Conservation (phyloP, 2,113 vertebrate species). For the Trochalopteron elliotii region DNA sequence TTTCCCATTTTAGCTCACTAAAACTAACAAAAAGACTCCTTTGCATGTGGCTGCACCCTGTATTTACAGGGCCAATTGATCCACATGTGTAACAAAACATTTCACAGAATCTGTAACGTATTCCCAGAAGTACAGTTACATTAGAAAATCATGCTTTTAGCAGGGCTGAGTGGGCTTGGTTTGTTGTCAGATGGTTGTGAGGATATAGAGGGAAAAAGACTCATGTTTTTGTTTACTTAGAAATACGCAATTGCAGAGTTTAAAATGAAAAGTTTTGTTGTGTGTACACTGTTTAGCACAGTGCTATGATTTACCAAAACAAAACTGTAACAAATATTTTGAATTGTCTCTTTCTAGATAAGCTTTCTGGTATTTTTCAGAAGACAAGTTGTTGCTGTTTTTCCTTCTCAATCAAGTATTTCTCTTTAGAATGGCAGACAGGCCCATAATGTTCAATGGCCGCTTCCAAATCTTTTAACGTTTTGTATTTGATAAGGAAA, state of each 20-base stretch:
- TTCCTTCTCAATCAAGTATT: background rate
- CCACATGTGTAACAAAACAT: background rate
- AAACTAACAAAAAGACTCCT: background rate
- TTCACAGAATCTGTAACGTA: background rate
- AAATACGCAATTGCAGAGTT: background rate
- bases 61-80: background rate
- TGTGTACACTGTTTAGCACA: background rate
- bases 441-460: background rate
- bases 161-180: constrained; percentile 13
- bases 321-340: background rate
- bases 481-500: background rate
- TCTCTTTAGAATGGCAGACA: background rate
- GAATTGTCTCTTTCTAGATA: background rate
- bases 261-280: background rate
- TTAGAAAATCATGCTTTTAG: constrained; percentile 14
- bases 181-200: constrained; percentile 39
- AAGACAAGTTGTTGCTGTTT: background rate
- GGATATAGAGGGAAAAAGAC: background rate
- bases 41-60: background rate
- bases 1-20: background rate
- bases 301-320: background rate
- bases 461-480: background rate
- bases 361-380: background rate
- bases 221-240: constrained; percentile 12
- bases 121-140: constrained; percentile 15